A percentile compares a stretch with the other conserved stretches of the same genome.
These are phyloP conservation scores for Myodes glareolus DNA, from an alignment of 2,113 vertebrate genomes.

Conservation along the genomic window DNA sequence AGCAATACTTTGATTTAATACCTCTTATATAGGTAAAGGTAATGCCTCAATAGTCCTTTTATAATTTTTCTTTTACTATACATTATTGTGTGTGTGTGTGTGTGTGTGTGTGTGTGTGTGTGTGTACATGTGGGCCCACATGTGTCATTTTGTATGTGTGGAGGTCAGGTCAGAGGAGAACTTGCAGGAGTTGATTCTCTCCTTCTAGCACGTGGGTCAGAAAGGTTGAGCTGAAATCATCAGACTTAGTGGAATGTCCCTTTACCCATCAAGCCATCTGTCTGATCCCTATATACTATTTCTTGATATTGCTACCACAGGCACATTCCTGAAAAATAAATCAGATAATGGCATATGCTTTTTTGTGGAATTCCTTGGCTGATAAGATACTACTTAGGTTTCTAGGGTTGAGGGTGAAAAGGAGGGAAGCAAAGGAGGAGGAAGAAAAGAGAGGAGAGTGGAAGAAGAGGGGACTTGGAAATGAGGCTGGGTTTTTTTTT, in stretches of 20 bases:
- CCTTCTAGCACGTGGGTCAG: no score
- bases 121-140: accelerated
- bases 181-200: background rate
- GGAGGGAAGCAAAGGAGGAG: background rate
- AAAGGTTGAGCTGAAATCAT: background rate
- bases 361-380: background rate
- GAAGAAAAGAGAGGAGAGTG: background rate
- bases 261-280: background rate
- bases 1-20: background rate
- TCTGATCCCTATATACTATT: background rate
- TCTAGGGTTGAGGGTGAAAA: background rate
- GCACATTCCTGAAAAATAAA: background rate
- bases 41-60: background rate
- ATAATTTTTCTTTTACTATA: background rate
- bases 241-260: background rate
- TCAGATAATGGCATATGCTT: background rate
- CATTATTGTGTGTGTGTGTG: background rate
- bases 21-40: background rate
- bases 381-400: background rate
- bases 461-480: background rate
- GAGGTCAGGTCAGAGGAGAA: background rate
- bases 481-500: background rate
- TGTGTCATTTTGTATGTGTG: no score
- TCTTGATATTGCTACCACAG: background rate
- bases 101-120: background rate